Evolutionary conservation across 2,797 vertebrate species (phyloP), one percentile per base, ranked within the genome.

Genomic region (Eulemur mongoz): DNA sequence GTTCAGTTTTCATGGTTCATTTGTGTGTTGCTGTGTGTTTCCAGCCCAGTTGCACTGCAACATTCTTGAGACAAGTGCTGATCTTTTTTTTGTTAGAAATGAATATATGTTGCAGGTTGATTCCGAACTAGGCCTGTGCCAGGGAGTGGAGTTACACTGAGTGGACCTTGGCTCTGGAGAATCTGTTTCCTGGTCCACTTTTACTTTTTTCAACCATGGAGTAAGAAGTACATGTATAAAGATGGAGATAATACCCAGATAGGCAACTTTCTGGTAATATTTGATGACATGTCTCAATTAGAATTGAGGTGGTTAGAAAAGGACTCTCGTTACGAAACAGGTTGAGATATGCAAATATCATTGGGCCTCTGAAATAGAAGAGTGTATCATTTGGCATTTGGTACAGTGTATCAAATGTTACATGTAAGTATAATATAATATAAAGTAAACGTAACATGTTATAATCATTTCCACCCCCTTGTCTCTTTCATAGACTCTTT

Each of bases 291-390:
- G 43, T 88, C 50, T 96, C 81, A 89, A 6, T 85, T 93, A 83
- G 63, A 86, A 81, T 32, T 87, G 72, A 82, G 67, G 81, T 93
- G 40, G 54, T 82, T 95, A 88, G 85, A 89, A 78, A 82, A 45
- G 73, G 57, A 20, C 73, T 7, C 61, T 89, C 15, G 14, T 89
- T 75, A 57, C 72, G 87, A 43, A 93, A 94, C 54, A 94, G 38
- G 27, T 65, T 76, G n/a, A 43, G 88, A 25, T 54, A 65, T 92
- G 75, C 73, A 69, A 57, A 75, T 89, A 70, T 72, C 69, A 75
- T 0, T 83, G 63, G 48, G 70, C 75, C 35, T 92, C 35, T 83
- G 65, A 92, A 83, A 72, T 86, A 75, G 73, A 88, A 96, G 54
- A 65, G 8, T 50, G 13, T 94, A 63, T 86, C 83, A 81, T 93